phyloP scores from a whole-genome alignment of 1,140 invertebrate genomes.

The Diploscapter pachys region DNA sequence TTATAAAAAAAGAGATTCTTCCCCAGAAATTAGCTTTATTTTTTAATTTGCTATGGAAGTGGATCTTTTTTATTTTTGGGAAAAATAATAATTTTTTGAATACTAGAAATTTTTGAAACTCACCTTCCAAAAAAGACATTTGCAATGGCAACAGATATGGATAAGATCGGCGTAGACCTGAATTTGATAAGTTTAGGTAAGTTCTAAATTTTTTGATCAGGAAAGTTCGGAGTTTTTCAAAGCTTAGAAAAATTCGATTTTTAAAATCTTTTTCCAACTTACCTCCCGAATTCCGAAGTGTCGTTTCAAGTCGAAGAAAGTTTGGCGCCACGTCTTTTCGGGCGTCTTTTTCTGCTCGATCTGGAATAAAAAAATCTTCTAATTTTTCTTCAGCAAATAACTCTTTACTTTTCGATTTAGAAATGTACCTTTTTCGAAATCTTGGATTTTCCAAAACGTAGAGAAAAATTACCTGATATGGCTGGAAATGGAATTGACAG shows the following conservation, averaged over 20 bases:
- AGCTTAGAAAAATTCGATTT: neutral
- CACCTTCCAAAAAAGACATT: conserved; percentile 87
- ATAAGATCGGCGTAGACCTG: conserved; percentile 86
- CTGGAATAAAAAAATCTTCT: conserved; percentile 5
- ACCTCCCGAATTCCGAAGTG: conserved; percentile 58
- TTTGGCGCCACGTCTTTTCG: conserved; percentile 42
- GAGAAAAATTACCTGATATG: conserved; percentile 67
- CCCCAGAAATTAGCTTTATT: no score
- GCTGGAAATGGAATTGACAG: conserved; percentile 84
- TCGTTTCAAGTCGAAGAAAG: conserved; percentile 55
- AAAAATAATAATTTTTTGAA: no score
- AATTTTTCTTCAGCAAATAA: conserved; percentile 19
- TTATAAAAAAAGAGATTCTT: no score
- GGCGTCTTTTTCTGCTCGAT: conserved; percentile 26
- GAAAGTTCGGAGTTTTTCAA: neutral
- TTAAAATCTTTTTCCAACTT: conserved; percentile 69
- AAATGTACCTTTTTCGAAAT: conserved; percentile 10
- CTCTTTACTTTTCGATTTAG: conserved; percentile 32
- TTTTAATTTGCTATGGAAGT: no score
- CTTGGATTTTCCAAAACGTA: conserved; percentile 48
- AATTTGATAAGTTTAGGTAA: neutral
- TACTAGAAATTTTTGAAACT: no score
- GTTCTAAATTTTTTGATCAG: neutral
- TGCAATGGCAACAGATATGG: conserved; percentile 86
- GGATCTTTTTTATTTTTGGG: no score